Base-by-base conservation (phyloP, 1,140 invertebrate species). In the Plectus sambesii region DNA sequence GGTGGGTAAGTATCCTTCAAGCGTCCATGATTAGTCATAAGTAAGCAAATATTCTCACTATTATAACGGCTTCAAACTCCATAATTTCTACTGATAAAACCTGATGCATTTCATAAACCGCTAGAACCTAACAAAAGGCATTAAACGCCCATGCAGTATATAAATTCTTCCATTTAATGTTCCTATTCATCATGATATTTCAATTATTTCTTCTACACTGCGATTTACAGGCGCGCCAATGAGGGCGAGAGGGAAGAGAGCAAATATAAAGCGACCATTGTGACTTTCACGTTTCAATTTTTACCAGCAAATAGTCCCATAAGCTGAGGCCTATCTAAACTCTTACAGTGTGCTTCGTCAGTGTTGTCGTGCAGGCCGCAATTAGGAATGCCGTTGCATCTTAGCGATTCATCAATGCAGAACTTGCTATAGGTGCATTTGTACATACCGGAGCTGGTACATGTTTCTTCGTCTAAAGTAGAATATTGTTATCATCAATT, bases 271-370 rank as follows among this genome's bases (percentile, higher is more conserved):
- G 24, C 15, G 36, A 56, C 24, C n/a, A 19, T 40, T 6, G 12
- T 24, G 15, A 36, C 20, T 46, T 29, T 26, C 15, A 61, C n/a
- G 19, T 20, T n/a, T 20, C 17, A 35, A 12, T 1, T 47, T 9
- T 33, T 40, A 22, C n/a, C 23, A 25, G n/a, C 15, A n/a, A n/a
- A 20, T 46, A 39, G 20, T 33, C 30, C 30, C 22, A 42, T 5
- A 12, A 39, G 29, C 29, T 17, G 35, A 35, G 15, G 15, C 9
- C 17, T 20, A 5, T 8, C 25, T 1, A 41, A 29, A 17, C 42
- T 56, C 64, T 59, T 45, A 67, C 64, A 67, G 55, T 67, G 64
- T 8, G 59, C 58, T 30, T 67, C 64, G 53, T 67, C 64, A 4
- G 61, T 69, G 41, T 67, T 66, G 43, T 67, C 64, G 37, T 64